These are phyloP conservation scores for Colostygia pectinataria DNA, from an alignment of 2,888 invertebrate species.

Conservation along the genomic window DNA sequence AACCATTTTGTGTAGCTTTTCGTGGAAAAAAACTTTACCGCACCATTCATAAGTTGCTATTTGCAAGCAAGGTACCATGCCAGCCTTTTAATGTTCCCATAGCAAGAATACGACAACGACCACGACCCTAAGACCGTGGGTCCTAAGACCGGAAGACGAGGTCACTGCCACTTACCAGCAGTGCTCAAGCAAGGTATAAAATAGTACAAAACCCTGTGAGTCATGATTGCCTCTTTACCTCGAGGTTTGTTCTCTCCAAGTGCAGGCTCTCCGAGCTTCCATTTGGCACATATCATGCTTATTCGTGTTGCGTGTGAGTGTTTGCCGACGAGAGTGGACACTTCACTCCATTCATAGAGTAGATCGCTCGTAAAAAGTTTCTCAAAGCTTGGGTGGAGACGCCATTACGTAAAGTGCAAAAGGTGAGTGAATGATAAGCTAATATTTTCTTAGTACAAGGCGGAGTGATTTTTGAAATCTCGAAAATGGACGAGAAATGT, in stretches of 20 bases:
- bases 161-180: too few species aligned
- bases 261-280: conserved; percentile 30
- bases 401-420: conserved; percentile 30
- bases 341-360: conserved; percentile 26
- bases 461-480: conserved; percentile 15
- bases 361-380: conserved; percentile 22
- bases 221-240: not conserved
- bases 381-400: conserved; percentile 8
- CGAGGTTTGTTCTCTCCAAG: not conserved
- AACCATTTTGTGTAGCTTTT: too few species aligned
- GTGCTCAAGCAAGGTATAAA: not conserved
- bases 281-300: conserved; percentile 40
- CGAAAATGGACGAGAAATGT: conserved; percentile 5
- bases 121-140: too few species aligned
- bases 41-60: too few species aligned
- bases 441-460: conserved; percentile 30
- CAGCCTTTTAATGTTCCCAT: too few species aligned
- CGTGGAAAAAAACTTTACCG: too few species aligned
- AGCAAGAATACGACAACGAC: too few species aligned
- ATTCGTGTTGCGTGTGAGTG: conserved; percentile 30
- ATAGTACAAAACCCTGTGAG: not conserved
- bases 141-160: too few species aligned
- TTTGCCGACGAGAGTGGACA: conserved; percentile 29
- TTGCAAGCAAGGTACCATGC: too few species aligned
- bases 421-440: conserved; percentile 33